phyloP scores from a whole-genome alignment of 2,888 invertebrate species.

The Latrodectus hesperus region DNA sequence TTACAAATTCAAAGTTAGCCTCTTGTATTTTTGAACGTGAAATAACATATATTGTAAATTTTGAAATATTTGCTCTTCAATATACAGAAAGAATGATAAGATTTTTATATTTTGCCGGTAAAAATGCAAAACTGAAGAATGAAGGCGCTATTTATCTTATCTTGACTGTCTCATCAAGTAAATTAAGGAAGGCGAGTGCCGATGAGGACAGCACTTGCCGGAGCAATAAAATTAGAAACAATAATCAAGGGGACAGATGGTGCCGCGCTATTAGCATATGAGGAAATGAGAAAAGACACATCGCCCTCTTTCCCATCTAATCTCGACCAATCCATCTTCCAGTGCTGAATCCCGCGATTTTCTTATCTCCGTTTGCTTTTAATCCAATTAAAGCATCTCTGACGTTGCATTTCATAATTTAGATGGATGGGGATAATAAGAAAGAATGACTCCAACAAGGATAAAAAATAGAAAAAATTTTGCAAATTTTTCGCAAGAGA shows the following conservation, averaged over 20 bases:
- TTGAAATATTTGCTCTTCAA: too few relatives aligned
- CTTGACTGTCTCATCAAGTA: too few relatives aligned
- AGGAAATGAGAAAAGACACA: slow-evolving; percentile 27
- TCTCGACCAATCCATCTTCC: slow-evolving; percentile 40
- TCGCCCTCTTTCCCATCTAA: slow-evolving; percentile 24
- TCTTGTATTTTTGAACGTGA: too few relatives aligned
- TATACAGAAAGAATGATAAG: too few relatives aligned
- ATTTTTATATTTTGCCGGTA: too few relatives aligned
- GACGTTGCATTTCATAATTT: slow-evolving; percentile 59
- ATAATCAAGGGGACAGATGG: slow-evolving; percentile 36
- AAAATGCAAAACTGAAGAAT: too few relatives aligned
- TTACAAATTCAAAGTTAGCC: too few relatives aligned
- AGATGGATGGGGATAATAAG: slow-evolving; percentile 58
- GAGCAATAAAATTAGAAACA: slow-evolving; percentile 33
- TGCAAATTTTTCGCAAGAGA: slow-evolving; percentile 42
- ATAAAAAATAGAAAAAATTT: slow-evolving; percentile 12
- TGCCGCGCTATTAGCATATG: slow-evolving; percentile 38
- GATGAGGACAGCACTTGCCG: slow-evolving; percentile 44
- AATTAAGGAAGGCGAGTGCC: background rate
- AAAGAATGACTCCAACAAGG: slow-evolving; percentile 49
- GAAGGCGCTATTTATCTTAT: too few relatives aligned
- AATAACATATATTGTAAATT: too few relatives aligned
- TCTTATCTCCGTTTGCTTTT: slow-evolving; percentile 66
- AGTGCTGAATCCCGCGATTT: slow-evolving; percentile 40
- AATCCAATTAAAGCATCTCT: slow-evolving; percentile 65